Conservation (phyloP, 23 tunicate species). For the Pegea sp. region DNA sequence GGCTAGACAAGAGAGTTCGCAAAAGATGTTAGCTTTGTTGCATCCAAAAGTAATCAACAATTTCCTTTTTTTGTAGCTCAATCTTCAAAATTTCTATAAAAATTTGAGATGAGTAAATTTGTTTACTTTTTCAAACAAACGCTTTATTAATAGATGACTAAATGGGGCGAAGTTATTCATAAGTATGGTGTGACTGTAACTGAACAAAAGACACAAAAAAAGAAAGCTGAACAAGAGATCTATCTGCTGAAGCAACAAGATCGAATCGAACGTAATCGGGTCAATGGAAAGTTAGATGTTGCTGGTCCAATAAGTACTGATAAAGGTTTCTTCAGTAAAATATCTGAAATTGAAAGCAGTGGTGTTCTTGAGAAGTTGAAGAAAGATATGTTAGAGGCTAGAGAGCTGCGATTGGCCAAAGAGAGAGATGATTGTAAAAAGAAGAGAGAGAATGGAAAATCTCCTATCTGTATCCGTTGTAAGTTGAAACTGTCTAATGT, state of each 20-base stretch:
- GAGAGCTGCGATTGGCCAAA: neutral
- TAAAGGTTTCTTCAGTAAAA: neutral
- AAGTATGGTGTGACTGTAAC: conserved; percentile 49
- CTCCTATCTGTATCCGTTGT: too few species aligned
- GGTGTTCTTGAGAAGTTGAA: neutral
- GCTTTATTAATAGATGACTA: conserved; percentile 4
- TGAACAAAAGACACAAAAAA: conserved; percentile 31
- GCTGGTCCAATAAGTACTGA: neutral
- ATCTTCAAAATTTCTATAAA: neutral
- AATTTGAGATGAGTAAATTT: neutral
- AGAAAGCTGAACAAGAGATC: conserved; percentile 55
- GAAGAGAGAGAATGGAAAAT: neutral
- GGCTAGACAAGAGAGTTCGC: conserved; percentile 55
- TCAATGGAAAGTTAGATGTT: neutral
- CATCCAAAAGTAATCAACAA: conserved; percentile 36
- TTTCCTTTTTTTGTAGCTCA: neutral
- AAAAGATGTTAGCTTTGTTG: conserved; percentile 32
- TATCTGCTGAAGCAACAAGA: conserved; percentile 56
- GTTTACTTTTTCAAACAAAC: neutral
- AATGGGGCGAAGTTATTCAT: conserved; percentile 45
- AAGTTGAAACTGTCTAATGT: too few species aligned
- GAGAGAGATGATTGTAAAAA: neutral
- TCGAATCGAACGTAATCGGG: too few species aligned
- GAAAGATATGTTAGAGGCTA: neutral
- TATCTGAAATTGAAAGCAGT: neutral